Evolutionary conservation across 2,113 vertebrate genomes (phyloP), one percentile per base, ranked within the genome.

Genomic region (Apeltes quadracus): DNA sequence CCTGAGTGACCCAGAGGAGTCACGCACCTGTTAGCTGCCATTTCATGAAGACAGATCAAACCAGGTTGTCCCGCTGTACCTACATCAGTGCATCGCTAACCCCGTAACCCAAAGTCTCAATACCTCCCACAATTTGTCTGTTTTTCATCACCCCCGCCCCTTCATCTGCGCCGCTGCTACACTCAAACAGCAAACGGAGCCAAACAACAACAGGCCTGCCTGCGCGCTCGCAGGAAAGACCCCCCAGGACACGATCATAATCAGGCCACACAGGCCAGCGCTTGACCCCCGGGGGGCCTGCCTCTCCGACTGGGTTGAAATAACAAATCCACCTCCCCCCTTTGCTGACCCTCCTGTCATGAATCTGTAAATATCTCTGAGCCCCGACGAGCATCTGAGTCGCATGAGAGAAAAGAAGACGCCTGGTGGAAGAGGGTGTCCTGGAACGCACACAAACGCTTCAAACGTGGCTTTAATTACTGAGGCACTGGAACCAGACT

Each of bases 51-150:
- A 68, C 76, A 69, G 50, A 55, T 41, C 11, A 78, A 50, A 14
- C 29, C 43, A 2, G 63, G 58, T 57, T 51, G 66, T 63, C 71
- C 22, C 69, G 34, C 27, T 63, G 68, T 81, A 85, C 86, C 90
- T 87, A 83, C 88, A 88, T 82, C 82, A 83, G 78, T 69, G 80
- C 58, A 61, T 79, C 77, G 44, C 44, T 83, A 73, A 81, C 86
- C 85, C 69, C 82, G 84, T 61, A 78, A 85, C 88, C 86, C 71
- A 8, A 22, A 20, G 61, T 51, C 62, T 53, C 67, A 57, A 72
- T 88, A 88, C 89, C 91, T 87, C 90, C 87, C 90, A 88, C 87
- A 69, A 82, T 78, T 79, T 81, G 90, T 87, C 82, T 90, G 84
- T 84, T 88, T 85, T 83, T 75, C 75, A 78, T 81, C 73, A 50